Evolutionary conservation across 2,113 vertebrate species (phyloP), one percentile per base, ranked within the genome.

Genomic region (Murina feae): DNA sequence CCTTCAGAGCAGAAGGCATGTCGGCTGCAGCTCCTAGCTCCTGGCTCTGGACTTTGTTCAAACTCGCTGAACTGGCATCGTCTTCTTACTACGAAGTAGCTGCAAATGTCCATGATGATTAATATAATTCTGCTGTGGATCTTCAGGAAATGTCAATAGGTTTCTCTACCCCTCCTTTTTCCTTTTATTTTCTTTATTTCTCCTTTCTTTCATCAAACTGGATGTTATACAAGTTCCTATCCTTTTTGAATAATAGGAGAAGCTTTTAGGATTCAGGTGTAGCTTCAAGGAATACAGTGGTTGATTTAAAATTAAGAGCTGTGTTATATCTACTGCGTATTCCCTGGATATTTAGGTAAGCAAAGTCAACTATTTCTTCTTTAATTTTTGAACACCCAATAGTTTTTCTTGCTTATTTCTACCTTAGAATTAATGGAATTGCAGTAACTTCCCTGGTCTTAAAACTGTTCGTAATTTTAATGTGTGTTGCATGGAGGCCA

Each of bases 41-140:
- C 28, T 98, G 97, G 98, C 98, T 98, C 98, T 99, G 99, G 99
- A 99, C 98, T 98, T 98, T 90, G 98, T 99, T 99, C 98, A 99
- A 98, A 98, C 98, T 98, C 97, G 69, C 96, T 96, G 86, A 97
- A 97, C 95, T 97, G 86, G 25, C 93, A 94, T 93, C 88, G 89
- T 96, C 93, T 96, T 97, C 94, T 92, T 96, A 92, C 96, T 96
- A 72, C 87, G 93, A 84, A 75, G 91, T 94, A 85, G 81, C 96
- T 97, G 89, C 84, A 96, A 78, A 97, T 97, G 97, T 98, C 98
- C 97, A 95, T 96, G 95, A 93, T 97, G 97, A 96, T 97, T 98
- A 98, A 97, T 98, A 97, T 95, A 95, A 90, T 94, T 97, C 75
- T 93, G 84, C 86, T 97, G 35, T 97, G 81, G 94, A 94, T 95